A percentile compares a stretch with the other conserved stretches of the same genome.
Evolutionary conservation across 2,888 invertebrate species (phyloP).

Genomic region (Taphrorychus bicolor): DNA sequence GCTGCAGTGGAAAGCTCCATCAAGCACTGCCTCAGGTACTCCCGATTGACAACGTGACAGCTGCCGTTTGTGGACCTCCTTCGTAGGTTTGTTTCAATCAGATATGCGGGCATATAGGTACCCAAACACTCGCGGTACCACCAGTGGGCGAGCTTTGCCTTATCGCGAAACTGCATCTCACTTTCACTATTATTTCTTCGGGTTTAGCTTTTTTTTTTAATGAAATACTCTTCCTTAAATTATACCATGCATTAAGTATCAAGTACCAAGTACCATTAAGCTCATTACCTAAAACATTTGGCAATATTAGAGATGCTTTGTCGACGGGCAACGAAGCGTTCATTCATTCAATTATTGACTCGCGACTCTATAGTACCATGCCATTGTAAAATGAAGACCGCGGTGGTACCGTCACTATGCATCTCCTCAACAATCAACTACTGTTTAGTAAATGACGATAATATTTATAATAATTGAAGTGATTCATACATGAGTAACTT

Average conservation of each 20-base stretch:
- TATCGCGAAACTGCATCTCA: not conserved
- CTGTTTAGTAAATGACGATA: slow-evolving; percentile 42
- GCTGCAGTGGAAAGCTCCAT: not conserved
- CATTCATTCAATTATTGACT: too few relatives aligned
- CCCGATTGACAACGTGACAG: not conserved
- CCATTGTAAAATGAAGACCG: not conserved
- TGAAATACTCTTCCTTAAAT: not conserved
- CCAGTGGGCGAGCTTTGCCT: slow-evolving; percentile 1
- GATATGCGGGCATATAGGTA: slow-evolving; percentile 11
- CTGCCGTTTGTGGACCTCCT: not conserved
- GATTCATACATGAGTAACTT: slow-evolving; percentile 50
- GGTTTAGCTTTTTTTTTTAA: not conserved
- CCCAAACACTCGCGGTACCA: slow-evolving; percentile 1
- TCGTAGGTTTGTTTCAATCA: slow-evolving; percentile 4
- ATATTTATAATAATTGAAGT: slow-evolving; percentile 45
- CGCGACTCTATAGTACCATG: not conserved
- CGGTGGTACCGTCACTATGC: not conserved
- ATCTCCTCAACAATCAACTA: slow-evolving; percentile 17
- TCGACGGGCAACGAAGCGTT: not conserved
- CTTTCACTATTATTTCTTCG: not conserved
- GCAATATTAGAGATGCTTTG: too few relatives aligned
- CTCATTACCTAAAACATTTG: too few relatives aligned
- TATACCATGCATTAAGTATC: too few relatives aligned
- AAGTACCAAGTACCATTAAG: too few relatives aligned
- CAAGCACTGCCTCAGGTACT: not conserved